A percentile compares a stretch with the other conserved stretches of the same genome.
phyloP scores from a whole-genome alignment of 2,888 invertebrate species.

The Lampropteryx suffumata region DNA sequence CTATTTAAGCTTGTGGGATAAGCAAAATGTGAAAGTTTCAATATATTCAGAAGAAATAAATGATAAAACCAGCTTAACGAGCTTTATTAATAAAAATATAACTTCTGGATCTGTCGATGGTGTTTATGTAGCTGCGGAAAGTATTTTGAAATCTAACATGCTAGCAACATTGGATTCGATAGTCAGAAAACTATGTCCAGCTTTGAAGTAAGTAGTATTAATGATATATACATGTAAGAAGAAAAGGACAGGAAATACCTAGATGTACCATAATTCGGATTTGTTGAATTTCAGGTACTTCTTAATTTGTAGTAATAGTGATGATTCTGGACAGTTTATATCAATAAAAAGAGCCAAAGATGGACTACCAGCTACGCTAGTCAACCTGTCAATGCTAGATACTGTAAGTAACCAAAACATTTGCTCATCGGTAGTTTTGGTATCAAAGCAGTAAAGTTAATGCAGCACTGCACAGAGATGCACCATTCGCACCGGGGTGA shows the following conservation, averaged over 20 bases:
- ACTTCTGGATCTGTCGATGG: conserved; percentile 16
- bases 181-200: conserved; percentile 16
- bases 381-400: conserved; percentile 19
- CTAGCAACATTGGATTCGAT: conserved; percentile 8
- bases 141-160: background rate
- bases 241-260: too few species aligned
- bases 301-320: conserved; percentile 16
- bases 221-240: too few species aligned
- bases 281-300: conserved; percentile 12
- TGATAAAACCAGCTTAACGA: conserved; percentile 3
- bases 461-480: too few species aligned
- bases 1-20: conserved; percentile 36
- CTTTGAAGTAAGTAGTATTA: conserved; percentile 17
- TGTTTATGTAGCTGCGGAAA: conserved; percentile 18
- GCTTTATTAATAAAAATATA: conserved; percentile 13
- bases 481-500: too few species aligned
- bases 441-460: too few species aligned
- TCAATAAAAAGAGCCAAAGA: conserved; percentile 14
- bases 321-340: conserved; percentile 6
- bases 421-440: too few species aligned
- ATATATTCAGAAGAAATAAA: conserved; percentile 23
- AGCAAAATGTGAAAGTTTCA: conserved; percentile 26
- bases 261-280: background rate
- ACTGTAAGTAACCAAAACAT: conserved; percentile 6
- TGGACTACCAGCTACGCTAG: conserved; percentile 15